Evolutionary conservation across 2,797 vertebrate species (phyloP).

Genomic region (Phoxinus dragarum): DNA sequence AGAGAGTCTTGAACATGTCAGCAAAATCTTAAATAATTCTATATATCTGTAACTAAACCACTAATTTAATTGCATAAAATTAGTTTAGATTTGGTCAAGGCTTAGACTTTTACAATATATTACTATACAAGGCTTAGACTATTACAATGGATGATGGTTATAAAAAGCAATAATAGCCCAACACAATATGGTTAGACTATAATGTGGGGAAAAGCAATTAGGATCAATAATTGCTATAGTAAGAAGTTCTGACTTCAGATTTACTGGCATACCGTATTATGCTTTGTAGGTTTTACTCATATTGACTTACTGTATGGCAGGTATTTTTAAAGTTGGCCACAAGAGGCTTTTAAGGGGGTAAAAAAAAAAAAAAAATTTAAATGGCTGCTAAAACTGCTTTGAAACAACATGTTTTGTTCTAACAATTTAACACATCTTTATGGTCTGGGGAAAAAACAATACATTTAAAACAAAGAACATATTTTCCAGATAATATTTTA

Average conservation of each 20-base stretch:
- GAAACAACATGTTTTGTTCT: not conserved
- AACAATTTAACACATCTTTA: not conserved
- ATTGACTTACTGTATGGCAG: no score
- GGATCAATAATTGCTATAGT: constrained; percentile 11
- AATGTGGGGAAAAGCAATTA: constrained; percentile 6
- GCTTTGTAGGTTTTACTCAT: not conserved
- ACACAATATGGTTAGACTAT: not conserved
- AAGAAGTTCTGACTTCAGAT: constrained; percentile 7
- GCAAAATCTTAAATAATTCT: not conserved
- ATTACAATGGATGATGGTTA: not conserved
- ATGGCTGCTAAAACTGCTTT: no score
- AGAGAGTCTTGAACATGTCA: not conserved
- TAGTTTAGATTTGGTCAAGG: not conserved
- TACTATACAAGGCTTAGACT: not conserved
- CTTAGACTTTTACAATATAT: no score
- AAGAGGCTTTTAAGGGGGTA: not conserved
- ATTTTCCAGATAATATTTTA: not conserved
- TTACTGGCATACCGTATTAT: constrained; percentile 13
- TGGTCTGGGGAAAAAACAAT: not conserved
- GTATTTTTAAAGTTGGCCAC: not conserved
- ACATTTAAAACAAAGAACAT: not conserved
- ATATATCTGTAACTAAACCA: not conserved
- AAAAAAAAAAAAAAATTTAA: no score
- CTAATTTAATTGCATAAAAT: not conserved
- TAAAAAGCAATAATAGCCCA: not conserved